Percentiles rank a stretch among this genome's conserved stretches.
phyloP scores from a whole-genome alignment of 2,888 invertebrate genomes.

The Agrotis puta region DNA sequence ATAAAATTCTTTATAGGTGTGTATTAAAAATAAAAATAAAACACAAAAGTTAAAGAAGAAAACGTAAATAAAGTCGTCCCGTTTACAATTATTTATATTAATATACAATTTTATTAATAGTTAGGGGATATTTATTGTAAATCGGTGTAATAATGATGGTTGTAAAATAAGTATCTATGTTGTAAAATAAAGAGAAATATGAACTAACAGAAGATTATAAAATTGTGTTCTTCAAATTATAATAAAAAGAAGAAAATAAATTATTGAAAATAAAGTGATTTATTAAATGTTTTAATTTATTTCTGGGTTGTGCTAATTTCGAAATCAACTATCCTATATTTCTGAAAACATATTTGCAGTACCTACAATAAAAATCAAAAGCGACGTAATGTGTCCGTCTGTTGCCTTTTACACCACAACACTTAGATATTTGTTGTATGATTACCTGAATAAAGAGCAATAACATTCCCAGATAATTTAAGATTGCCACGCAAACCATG shows the following conservation, averaged over 20 bases:
- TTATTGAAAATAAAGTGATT: constrained; percentile 76
- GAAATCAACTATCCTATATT: neutral
- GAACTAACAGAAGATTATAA: constrained; percentile 73
- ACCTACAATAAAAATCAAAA: neutral
- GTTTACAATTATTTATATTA: constrained; percentile 78
- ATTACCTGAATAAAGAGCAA: too few relatives aligned
- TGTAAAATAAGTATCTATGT: constrained; percentile 61
- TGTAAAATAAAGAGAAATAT: constrained; percentile 64
- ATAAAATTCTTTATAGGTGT: constrained; percentile 13
- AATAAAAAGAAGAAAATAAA: constrained; percentile 75
- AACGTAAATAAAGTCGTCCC: constrained; percentile 74
- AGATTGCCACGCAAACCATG: too few relatives aligned
- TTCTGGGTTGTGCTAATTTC: constrained; percentile 45
- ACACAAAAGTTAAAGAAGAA: constrained; percentile 46
- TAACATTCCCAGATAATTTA: too few relatives aligned
- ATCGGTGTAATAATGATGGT: constrained; percentile 71
- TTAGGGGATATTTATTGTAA: constrained; percentile 70
- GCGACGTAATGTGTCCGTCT: neutral
- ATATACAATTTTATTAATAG: constrained; percentile 78
- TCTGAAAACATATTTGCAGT: neutral
- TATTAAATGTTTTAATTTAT: constrained; percentile 74
- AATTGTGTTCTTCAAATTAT: constrained; percentile 79
- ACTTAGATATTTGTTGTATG: too few relatives aligned
- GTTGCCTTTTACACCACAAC: neutral
- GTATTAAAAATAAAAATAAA: constrained; percentile 44